Evolutionary conservation across 1,140 invertebrate genomes (phyloP), one percentile per base, ranked within the genome.

Genomic region (Scaptomyza pallida): DNA sequence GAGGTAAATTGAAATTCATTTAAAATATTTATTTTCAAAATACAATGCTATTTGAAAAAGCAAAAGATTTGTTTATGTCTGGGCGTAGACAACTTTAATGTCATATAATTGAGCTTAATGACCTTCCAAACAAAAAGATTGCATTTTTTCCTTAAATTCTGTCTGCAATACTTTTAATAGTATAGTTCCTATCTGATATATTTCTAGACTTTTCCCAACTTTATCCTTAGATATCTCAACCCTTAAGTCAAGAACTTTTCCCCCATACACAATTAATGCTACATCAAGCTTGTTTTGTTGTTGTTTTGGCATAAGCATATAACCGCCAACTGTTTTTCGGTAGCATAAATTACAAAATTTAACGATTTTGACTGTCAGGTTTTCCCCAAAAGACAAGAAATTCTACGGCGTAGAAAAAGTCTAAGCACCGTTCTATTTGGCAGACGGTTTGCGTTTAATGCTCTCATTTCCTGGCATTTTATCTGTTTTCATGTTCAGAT

Each of bases 261-360:
- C 4, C 23, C 16, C n/a, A n/a, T n/a, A 12, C 10, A 12, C 62
- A 71, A 54, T 62, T 57, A 64, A 19, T 33, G 37, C 2, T n/a
- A 23, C 64, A 57, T 70, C 50, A 63, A 63, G 40, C 40, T 56
- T 48, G 64, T 60, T 74, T 54, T 33, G 15, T 2, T 57, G 23
- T 45, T 43, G 54, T 47, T 61, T 33, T 6, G 6, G 33, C 16
- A 2, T 26, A 48, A 45, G 30, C 23, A 23, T 19, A 56, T 43
- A 43, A 56, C 33, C 5, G 26, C 37, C 43, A 41, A 61, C 44
- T 48, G 70, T 13, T 43, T 30, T 30, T n/a, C n/a, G 40, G 50
- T 43, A 35, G 44, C 50, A 68, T 75, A 75, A 75, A 75, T 72
- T 75, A 43, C 50, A 50, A 75, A n/a, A 72, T 51, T 72, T 75